phyloP scores from a whole-genome alignment of 2,888 invertebrate species.

The Linnaemya vulpina region DNA sequence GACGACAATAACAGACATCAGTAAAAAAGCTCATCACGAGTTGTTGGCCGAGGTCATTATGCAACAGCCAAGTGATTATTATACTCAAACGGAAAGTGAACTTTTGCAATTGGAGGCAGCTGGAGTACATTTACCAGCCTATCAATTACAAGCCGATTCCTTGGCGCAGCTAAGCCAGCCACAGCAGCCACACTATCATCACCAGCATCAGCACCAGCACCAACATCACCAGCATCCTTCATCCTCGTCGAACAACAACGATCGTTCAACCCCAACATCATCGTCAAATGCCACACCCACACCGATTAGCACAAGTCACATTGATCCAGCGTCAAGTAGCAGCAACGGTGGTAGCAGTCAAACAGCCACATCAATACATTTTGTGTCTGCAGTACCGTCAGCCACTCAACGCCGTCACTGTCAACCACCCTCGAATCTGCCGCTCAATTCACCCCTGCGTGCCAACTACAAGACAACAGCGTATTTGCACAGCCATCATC shows the following conservation, averaged over 20 bases:
- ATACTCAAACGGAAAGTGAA: slow-evolving; percentile 82
- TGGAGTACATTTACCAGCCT: slow-evolving; percentile 74
- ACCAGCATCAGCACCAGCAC: slow-evolving; percentile 63
- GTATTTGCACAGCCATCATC: slow-evolving; percentile 81
- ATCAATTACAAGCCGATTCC: slow-evolving; percentile 74
- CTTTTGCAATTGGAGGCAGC: slow-evolving; percentile 80
- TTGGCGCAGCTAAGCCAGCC: slow-evolving; percentile 69
- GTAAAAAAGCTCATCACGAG: slow-evolving; percentile 74
- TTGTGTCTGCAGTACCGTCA: slow-evolving; percentile 77
- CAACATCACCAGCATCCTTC: slow-evolving; percentile 55
- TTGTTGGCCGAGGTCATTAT: slow-evolving; percentile 75
- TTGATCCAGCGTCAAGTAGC: slow-evolving; percentile 76
- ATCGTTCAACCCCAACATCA: slow-evolving; percentile 72
- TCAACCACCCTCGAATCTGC: slow-evolving; percentile 79
- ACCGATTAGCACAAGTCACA: slow-evolving; percentile 73
- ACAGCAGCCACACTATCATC: slow-evolving; percentile 68
- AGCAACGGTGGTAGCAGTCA: slow-evolving; percentile 75
- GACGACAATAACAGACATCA: slow-evolving; percentile 28
- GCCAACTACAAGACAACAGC: slow-evolving; percentile 80
- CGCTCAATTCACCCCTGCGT: slow-evolving; percentile 81
- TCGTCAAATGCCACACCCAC: slow-evolving; percentile 73
- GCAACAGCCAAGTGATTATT: slow-evolving; percentile 81
- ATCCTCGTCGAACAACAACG: slow-evolving; percentile 68
- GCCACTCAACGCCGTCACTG: slow-evolving; percentile 76
- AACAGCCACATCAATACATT: slow-evolving; percentile 77